phyloP scores from a whole-genome alignment of 1,140 invertebrate species.

The Pissodes strobi region DNA sequence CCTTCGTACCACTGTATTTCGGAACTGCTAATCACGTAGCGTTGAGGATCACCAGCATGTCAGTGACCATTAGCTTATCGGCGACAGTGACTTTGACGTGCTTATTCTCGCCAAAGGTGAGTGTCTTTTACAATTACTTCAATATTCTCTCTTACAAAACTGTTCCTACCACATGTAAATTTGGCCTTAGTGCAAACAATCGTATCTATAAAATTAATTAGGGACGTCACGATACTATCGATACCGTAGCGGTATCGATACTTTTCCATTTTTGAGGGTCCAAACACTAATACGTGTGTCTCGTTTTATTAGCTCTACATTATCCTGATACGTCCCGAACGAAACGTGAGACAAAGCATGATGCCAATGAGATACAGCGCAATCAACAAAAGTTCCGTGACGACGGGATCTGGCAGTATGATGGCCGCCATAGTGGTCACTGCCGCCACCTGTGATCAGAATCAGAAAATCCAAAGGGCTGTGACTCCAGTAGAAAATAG shows the following conservation, averaged over 20 bases:
- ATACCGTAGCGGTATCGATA: too few species aligned
- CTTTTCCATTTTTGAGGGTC: too few species aligned
- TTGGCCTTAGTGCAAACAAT: too few species aligned
- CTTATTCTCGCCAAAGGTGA: slow-evolving; percentile 89
- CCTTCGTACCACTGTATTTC: slow-evolving; percentile 89
- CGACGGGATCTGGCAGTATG: slow-evolving; percentile 65
- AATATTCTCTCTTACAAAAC: too few species aligned
- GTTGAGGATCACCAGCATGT: slow-evolving; percentile 87
- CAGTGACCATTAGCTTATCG: slow-evolving; percentile 87
- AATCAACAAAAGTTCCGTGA: slow-evolving; percentile 61
- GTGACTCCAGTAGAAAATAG: slow-evolving; percentile 53
- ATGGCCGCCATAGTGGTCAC: slow-evolving; percentile 68
- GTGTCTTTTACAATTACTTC: too few species aligned
- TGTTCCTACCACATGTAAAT: too few species aligned
- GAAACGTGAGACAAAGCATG: slow-evolving; percentile 90
- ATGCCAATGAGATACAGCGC: slow-evolving; percentile 77
- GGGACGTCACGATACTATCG: too few species aligned
- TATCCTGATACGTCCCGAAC: slow-evolving; percentile 87
- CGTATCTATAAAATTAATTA: too few species aligned
- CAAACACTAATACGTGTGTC: too few species aligned
- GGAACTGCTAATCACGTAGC: slow-evolving; percentile 85
- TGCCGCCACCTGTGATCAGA: slow-evolving; percentile 68
- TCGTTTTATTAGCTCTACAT: slow-evolving; percentile 78
- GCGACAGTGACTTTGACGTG: slow-evolving; percentile 88
- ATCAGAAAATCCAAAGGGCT: slow-evolving; percentile 67